Evolutionary conservation across 2,888 invertebrate genomes (phyloP), one percentile per base, ranked within the genome.

Genomic region (Sphaeridia pumilis): DNA sequence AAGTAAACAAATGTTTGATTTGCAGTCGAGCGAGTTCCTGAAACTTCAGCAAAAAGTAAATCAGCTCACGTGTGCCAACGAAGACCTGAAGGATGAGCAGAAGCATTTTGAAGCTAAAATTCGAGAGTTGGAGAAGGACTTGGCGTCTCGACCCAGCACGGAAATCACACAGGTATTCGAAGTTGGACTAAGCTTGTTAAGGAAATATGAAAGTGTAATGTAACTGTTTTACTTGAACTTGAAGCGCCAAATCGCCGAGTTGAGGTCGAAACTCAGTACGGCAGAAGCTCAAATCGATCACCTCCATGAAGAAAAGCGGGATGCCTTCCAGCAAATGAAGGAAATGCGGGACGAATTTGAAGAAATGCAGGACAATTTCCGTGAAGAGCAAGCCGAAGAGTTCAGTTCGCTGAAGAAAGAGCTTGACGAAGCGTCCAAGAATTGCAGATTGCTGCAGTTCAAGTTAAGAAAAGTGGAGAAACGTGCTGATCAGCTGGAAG

Each of bases 301-400:
- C 66, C 74, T 94, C 41, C 88, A 90, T 84, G 93, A 94, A 67
- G 94, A 95, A 72, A 95, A 94, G 72, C 87, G 90, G 67, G 86
- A 87, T 62, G 85, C 93, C 74, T 89, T 92, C 69, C 85, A 87
- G 64, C 95, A 97, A 71, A 78, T 95, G 49, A 75, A 85, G 31
- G 92, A 93, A 67, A 77, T 97, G 67, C 94, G 94, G 69, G 87
- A 90, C 59, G 98, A 98, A 74, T 93, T 98, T 73, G 97, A 98
- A 68, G 98, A 98, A 73, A 84, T 98, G 82, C 95, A 97, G 70
- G 97, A 97, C 69, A 89, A 87, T 69, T 92, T 90, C 71, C 80
- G 92, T 66, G 97, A 97, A 70, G 95, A 95, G 67, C 95, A 97
- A 74, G 90, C 89, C 5, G 90, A 94, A 67, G 97, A 95, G 69